Base-by-base conservation (phyloP, 2,113 vertebrate genomes). In the Bufo gargarizans region DNA sequence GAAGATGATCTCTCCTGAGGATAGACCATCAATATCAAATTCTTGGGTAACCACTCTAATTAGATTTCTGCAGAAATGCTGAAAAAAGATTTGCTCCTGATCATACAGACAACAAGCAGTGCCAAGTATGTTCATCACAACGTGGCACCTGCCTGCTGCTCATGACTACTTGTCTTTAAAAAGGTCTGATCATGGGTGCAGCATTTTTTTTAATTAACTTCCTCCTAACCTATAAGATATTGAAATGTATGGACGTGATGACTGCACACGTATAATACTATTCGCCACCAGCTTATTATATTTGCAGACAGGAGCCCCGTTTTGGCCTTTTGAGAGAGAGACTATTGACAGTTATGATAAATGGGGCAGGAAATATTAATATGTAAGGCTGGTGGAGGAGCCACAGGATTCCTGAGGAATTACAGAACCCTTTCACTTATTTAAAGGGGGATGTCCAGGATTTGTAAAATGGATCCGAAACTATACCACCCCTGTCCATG, bases 281-380 rank as follows among this genome's bases (percentile, higher is more conserved):
- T 47, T 74, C 71, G 49, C 3, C 71, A 49, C 13, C 71, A 47
- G 45, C 71, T 74, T 45, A 74, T 74, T 74, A 74, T 47, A 74
- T 74, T 74, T 47, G 5, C 71, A 74, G 71, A 74, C 71, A 47
- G 71, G 14, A 74, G 16, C 43, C 71, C 71, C 71, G 8, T 74
- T 71, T 74, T 74, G 71, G 71, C 71, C 71, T 74, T 74, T 74
- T 47, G 43, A 47, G 49, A 47, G 14, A 74, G 47, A 77, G 47
- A 53, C 76, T 53, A 53, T 77, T 50, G 76, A 53, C 76, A 77
- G 76, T 6, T 53, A n/a, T 77, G 76, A 53, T 77, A 49, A 77
- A 53, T 77, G 76, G 76, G 53, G 17, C 76, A 53, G 47, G 47
- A 53, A n/a, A 77, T 77, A 77, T 77, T 53, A 76, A 77, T 77